Evolutionary conservation across 1,140 invertebrate species (phyloP).

Genomic region (Brachionus angularis): DNA sequence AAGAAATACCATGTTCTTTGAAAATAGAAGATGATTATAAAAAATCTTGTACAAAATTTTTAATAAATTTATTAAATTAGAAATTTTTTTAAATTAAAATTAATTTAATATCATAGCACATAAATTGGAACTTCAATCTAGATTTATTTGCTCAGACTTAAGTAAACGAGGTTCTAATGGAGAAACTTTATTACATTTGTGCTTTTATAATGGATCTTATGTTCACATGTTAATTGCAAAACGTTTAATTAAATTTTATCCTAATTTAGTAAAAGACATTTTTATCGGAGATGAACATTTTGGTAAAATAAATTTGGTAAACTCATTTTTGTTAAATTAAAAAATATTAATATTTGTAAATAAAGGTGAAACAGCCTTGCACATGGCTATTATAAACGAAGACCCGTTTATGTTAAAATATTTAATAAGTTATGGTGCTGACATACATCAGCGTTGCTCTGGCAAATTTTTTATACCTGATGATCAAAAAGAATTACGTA

Average conservation of each 20-base stretch:
- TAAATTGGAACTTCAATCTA: constrained; percentile 52
- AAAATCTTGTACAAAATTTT: not conserved
- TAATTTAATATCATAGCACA: not conserved
- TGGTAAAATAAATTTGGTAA: constrained; percentile 62
- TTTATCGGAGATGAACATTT: constrained; percentile 95
- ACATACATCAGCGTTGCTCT: constrained; percentile 81
- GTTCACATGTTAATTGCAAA: constrained; percentile 88
- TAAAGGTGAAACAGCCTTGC: constrained; percentile 63
- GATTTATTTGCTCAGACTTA: constrained; percentile 85
- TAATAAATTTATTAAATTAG: not conserved
- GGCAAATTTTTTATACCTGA: constrained; percentile 83
- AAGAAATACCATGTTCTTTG: not conserved
- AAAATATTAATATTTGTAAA: constrained; percentile 55
- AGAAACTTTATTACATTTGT: constrained; percentile 87
- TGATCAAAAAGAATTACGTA: constrained; percentile 85
- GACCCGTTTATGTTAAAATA: constrained; percentile 95
- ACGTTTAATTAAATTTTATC: constrained; percentile 80
- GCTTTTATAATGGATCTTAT: constrained; percentile 81
- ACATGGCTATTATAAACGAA: constrained; percentile 96
- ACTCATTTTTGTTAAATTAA: not conserved
- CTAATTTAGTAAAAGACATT: constrained; percentile 89
- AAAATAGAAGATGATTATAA: not conserved
- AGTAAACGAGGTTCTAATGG: constrained; percentile 88
- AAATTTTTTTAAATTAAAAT: not conserved
- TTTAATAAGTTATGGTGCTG: constrained; percentile 80